Percentiles rank a stretch among this genome's conserved stretches.
phyloP scores from a whole-genome alignment of 2,888 invertebrate genomes.

The Patella caerulea region DNA sequence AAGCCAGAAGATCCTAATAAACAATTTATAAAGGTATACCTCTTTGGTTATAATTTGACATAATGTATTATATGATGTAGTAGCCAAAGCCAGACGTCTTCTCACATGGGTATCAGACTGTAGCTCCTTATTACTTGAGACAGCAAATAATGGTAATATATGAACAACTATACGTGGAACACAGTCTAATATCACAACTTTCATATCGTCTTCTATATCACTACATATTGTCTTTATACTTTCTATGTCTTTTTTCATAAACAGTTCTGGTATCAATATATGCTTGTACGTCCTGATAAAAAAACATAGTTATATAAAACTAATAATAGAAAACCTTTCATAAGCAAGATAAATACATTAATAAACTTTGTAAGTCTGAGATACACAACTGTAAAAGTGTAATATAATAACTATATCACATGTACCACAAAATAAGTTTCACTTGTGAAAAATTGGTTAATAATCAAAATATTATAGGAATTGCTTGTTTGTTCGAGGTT shows the following conservation, averaged over 20 bases:
- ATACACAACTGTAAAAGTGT: too few species aligned
- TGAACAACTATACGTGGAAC: slow-evolving; percentile 58
- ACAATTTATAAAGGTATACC: slow-evolving; percentile 32
- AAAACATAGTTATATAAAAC: slow-evolving; percentile 9
- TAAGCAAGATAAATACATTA: neutral
- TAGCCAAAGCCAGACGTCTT: slow-evolving; percentile 42
- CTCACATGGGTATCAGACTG: slow-evolving; percentile 35
- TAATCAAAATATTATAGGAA: too few species aligned
- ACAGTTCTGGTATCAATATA: slow-evolving; percentile 54
- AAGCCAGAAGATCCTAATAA: too few species aligned
- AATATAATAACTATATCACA: too few species aligned
- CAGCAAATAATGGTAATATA: slow-evolving; percentile 65
- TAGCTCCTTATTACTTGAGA: slow-evolving; percentile 34
- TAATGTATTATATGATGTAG: slow-evolving; percentile 54
- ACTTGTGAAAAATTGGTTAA: too few species aligned
- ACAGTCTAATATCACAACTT: slow-evolving; percentile 44
- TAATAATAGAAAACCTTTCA: slow-evolving; percentile 17
- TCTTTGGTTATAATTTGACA: slow-evolving; percentile 46
- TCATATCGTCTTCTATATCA: slow-evolving; percentile 34
- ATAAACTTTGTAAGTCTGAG: too few species aligned
- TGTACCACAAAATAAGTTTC: too few species aligned
- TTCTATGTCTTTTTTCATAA: slow-evolving; percentile 45
- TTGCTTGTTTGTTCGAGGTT: too few species aligned
- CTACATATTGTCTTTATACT: slow-evolving; percentile 40
- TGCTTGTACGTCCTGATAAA: slow-evolving; percentile 43